Conservation (phyloP, 2,113 vertebrate species). For the Actenoides lindsayi region DNA sequence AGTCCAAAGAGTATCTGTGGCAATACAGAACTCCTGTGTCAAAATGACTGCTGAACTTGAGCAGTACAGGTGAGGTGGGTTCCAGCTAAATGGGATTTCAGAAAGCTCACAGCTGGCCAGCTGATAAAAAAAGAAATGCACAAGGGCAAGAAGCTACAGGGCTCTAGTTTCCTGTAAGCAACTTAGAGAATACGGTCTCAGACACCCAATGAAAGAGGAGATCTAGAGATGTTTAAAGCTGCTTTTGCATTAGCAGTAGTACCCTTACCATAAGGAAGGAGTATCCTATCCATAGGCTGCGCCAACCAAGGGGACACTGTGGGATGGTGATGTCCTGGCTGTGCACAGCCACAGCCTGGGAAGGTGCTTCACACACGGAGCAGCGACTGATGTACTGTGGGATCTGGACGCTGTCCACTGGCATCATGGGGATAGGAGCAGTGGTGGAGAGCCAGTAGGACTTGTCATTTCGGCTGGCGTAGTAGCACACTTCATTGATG, state of each 20-base stretch:
- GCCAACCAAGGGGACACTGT: slow-evolving; percentile 89
- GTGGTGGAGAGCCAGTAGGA: slow-evolving; percentile 98
- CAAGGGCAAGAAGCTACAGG: neutral
- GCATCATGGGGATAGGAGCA: slow-evolving; percentile 96
- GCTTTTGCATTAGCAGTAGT: neutral
- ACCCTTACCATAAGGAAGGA: slow-evolving; percentile 94
- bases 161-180: neutral
- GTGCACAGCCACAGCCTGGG: slow-evolving; percentile 91
- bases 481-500: slow-evolving; percentile 90
- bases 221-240: neutral
- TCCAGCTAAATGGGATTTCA: neutral
- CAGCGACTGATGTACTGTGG: slow-evolving; percentile 92
- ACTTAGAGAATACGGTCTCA: neutral
- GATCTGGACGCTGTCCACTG: slow-evolving; percentile 84
- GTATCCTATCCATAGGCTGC: slow-evolving; percentile 97
- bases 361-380: slow-evolving; percentile 92
- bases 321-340: slow-evolving; percentile 94
- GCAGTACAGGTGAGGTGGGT: neutral
- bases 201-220: neutral
- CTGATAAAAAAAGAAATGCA: neutral
- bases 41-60: neutral
- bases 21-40: neutral
- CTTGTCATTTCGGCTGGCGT: slow-evolving; percentile 93
- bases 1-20: neutral
- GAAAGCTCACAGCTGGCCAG: neutral